Evolutionary conservation across 2,113 vertebrate genomes (phyloP).

Genomic region (Aptenodytes forsteri): DNA sequence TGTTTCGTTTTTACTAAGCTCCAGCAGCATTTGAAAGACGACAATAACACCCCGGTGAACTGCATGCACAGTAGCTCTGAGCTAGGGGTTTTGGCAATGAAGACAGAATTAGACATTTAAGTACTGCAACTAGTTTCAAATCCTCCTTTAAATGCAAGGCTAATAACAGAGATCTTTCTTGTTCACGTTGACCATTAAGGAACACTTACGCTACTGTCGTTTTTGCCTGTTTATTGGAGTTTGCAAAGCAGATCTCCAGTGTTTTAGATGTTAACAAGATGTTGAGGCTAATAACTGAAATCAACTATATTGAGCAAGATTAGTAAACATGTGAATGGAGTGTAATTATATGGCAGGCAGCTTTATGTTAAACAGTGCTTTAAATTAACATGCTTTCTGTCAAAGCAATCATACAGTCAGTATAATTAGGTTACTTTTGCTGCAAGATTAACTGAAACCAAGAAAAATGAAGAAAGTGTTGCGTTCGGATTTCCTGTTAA

Average conservation of each 20-base stretch:
- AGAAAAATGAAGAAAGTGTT: conserved; percentile 34
- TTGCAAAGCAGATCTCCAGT: conserved; percentile 53
- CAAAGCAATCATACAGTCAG: conserved; percentile 13
- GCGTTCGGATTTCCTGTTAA: background rate
- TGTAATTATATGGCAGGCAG: conserved; percentile 63
- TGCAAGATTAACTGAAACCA: conserved; percentile 29
- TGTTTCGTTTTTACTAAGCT: conserved; percentile 7
- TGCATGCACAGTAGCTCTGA: background rate
- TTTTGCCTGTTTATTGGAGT: conserved; percentile 51
- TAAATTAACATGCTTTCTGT: conserved; percentile 56
- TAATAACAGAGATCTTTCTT: background rate
- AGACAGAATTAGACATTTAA: background rate
- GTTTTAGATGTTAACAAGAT: conserved; percentile 45
- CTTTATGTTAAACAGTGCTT: conserved; percentile 62
- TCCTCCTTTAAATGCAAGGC: background rate
- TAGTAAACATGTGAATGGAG: conserved; percentile 65
- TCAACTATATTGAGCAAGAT: conserved; percentile 55
- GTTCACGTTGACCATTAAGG: background rate
- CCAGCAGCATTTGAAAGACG: background rate
- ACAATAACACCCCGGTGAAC: background rate
- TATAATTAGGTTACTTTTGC: conserved; percentile 42
- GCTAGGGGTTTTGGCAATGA: background rate
- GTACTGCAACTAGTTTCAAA: background rate
- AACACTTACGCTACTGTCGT: background rate
- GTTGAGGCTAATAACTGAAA: conserved; percentile 62